Conservation (phyloP, 2,113 vertebrate genomes). For the Ailuropoda melanoleuca region DNA sequence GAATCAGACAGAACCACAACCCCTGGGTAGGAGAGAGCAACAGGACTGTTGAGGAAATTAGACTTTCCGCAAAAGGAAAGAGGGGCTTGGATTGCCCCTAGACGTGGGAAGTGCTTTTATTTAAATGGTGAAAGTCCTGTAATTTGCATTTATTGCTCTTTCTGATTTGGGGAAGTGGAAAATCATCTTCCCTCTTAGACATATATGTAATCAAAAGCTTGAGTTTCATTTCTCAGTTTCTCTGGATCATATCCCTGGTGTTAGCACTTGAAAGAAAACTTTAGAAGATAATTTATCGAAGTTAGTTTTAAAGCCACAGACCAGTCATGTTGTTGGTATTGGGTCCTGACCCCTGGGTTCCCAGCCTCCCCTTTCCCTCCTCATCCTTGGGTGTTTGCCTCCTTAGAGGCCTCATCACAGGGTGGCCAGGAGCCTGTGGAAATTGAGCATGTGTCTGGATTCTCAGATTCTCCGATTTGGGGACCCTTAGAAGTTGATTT, state of each 20-base stretch:
- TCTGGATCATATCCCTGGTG: not conserved
- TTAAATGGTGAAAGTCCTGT: not conserved
- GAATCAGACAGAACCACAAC: not conserved
- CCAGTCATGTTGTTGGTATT: not conserved
- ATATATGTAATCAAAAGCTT: not conserved
- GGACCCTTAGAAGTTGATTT: not conserved
- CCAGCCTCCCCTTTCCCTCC: not conserved
- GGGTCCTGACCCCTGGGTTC: not conserved
- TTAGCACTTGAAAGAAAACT: not conserved
- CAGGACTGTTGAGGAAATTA: not conserved
- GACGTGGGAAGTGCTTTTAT: not conserved
- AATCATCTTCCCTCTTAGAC: not conserved
- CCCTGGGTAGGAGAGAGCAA: not conserved
- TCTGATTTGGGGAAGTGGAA: not conserved
- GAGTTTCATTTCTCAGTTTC: constrained; percentile 21
- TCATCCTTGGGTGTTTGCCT: not conserved
- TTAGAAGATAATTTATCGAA: not conserved
- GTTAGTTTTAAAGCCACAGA: not conserved
- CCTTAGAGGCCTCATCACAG: not conserved
- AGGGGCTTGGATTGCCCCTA: not conserved
- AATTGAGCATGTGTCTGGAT: not conserved
- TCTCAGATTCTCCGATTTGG: not conserved
- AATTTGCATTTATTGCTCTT: not conserved
- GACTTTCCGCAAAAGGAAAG: not conserved
- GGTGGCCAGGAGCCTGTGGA: not conserved